Conservation (phyloP, 2,113 vertebrate genomes). For the Setophaga petechia region DNA sequence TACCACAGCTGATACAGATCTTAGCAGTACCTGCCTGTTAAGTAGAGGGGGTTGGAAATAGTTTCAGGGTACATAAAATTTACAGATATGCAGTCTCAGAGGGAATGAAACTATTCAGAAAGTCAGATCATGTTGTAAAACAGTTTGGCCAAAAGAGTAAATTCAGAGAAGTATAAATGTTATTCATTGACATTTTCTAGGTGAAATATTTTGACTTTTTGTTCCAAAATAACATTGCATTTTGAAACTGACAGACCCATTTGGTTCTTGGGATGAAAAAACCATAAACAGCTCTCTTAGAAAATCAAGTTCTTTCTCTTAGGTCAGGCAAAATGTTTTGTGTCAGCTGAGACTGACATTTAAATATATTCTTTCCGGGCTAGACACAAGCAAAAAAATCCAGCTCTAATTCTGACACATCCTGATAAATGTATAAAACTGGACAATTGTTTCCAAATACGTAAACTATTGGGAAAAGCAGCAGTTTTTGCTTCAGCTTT, state of each 20-base stretch:
- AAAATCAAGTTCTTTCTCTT: slow-evolving; percentile 45
- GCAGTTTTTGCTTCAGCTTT: slow-evolving; percentile 7
- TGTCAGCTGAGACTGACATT: slow-evolving; percentile 37
- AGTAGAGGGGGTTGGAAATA: background rate
- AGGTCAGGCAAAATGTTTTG: slow-evolving; percentile 48
- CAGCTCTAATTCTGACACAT: slow-evolving; percentile 25
- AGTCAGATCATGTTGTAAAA: slow-evolving; percentile 10
- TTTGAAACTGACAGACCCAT: slow-evolving; percentile 50
- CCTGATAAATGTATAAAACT: slow-evolving; percentile 23
- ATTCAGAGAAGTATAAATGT: slow-evolving; percentile 44
- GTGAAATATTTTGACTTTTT: slow-evolving; percentile 64
- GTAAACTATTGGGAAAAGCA: background rate
- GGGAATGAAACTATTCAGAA: background rate
- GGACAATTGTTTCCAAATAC: slow-evolving; percentile 30
- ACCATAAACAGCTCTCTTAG: slow-evolving; percentile 29
- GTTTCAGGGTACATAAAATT: slow-evolving; percentile 2
- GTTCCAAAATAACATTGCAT: slow-evolving; percentile 43
- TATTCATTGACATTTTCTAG: slow-evolving; percentile 55
- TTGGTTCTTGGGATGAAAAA: slow-evolving; percentile 19
- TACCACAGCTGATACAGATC: background rate
- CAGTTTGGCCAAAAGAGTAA: slow-evolving; percentile 17
- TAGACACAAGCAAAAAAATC: slow-evolving; percentile 4
- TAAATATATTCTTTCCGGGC: slow-evolving; percentile 49
- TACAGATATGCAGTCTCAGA: background rate
- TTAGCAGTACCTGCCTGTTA: background rate